A percentile compares a stretch with the other conserved stretches of the same genome.
Evolutionary conservation across 2,888 invertebrate species (phyloP).

Genomic region (Augochlorella aurata): DNA sequence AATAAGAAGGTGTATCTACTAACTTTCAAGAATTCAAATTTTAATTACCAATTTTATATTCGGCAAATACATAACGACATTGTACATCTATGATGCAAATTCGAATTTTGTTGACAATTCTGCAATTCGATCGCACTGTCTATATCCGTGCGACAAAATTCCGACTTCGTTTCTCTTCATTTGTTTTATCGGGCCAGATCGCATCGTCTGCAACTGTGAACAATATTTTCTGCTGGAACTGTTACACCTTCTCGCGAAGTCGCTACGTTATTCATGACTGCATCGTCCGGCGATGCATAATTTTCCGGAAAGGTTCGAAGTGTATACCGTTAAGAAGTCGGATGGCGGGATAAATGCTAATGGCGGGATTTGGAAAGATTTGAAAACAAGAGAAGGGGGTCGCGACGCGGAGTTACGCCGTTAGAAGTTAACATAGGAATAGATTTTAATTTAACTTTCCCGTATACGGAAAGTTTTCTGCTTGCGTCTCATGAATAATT

Average conservation of each 20-base stretch:
- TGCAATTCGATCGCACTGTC: too few relatives aligned
- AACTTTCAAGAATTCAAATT: too few relatives aligned
- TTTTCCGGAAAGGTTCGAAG: neutral
- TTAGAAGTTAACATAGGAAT: slow-evolving; percentile 51
- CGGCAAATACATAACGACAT: too few relatives aligned
- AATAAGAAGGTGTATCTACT: too few relatives aligned
- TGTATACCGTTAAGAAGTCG: neutral
- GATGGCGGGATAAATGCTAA: slow-evolving; percentile 32
- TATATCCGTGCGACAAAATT: neutral
- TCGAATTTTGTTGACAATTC: too few relatives aligned
- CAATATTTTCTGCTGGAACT: neutral
- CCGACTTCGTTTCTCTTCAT: neutral
- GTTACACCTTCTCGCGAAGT: neutral
- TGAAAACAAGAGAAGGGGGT: neutral
- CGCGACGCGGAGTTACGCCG: slow-evolving; percentile 9
- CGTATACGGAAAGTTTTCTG: slow-evolving; percentile 48
- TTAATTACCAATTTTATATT: too few relatives aligned
- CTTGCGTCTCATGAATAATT: slow-evolving; percentile 57
- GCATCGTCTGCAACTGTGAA: neutral
- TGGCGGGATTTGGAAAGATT: slow-evolving; percentile 20
- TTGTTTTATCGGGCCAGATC: neutral
- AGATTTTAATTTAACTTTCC: slow-evolving; percentile 62
- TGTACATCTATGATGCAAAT: too few relatives aligned
- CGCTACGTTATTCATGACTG: neutral
- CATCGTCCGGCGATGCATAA: neutral